Conservation (phyloP, 2,888 invertebrate genomes). For the Podotricha telesiphe region DNA sequence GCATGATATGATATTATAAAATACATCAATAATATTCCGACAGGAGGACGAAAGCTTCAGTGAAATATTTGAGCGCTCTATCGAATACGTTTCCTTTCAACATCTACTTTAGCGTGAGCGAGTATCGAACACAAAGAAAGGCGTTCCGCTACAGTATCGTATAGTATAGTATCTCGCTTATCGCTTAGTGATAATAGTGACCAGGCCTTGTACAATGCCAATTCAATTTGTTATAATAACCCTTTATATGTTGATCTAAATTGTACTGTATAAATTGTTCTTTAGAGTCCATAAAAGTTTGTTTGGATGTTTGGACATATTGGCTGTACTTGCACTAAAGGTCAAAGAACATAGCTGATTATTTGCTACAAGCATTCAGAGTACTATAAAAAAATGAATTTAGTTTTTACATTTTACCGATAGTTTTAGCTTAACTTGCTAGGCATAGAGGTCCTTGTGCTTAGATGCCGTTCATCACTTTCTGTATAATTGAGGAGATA, state of each 20-base stretch:
- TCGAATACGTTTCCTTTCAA: conserved; percentile 13
- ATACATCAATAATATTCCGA: conserved; percentile 20
- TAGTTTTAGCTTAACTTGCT: not conserved
- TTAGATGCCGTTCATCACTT: too few relatives aligned
- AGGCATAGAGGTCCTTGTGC: too few relatives aligned
- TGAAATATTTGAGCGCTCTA: conserved; percentile 15
- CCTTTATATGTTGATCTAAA: conserved; percentile 46
- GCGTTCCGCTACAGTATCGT: conserved; percentile 73
- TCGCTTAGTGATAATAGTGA: conserved; percentile 70
- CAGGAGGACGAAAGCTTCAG: not conserved
- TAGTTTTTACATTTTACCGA: conserved; percentile 2
- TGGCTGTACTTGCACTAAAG: conserved; percentile 53
- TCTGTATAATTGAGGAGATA: too few relatives aligned
- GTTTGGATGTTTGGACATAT: conserved; percentile 40
- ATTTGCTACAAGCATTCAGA: conserved; percentile 50
- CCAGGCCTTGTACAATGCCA: conserved; percentile 57
- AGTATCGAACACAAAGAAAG: conserved; percentile 68
- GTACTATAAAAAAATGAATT: conserved; percentile 57
- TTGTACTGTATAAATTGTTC: conserved; percentile 42
- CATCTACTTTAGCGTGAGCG: conserved; percentile 41
- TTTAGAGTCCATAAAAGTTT: conserved; percentile 47
- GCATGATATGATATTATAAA: conserved; percentile 5
- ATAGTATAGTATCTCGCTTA: conserved; percentile 75
- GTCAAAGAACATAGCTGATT: conserved; percentile 80
- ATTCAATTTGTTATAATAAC: conserved; percentile 53